These are phyloP conservation scores for Papilio dardanus DNA, from an alignment of 1,140 invertebrate genomes.

Conservation along the genomic window DNA sequence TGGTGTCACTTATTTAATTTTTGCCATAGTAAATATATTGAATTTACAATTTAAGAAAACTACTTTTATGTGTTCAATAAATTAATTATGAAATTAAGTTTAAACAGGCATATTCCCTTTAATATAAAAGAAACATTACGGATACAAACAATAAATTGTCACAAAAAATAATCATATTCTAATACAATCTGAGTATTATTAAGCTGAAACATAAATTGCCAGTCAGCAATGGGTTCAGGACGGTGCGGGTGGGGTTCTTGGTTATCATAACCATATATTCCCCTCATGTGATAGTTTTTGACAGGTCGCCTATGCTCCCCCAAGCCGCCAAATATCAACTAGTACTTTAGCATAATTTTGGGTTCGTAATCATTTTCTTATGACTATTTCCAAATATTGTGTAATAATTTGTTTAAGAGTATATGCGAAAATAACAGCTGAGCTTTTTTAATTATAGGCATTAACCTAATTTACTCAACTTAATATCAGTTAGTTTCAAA, in stretches of 20 bases:
- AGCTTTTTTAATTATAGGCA: too few species aligned
- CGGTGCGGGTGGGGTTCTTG: conserved; percentile 37
- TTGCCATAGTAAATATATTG: too few species aligned
- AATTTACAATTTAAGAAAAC: background rate
- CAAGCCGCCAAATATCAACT: conserved; percentile 47
- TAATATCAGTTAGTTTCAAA: too few species aligned
- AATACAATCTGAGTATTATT: conserved; percentile 32
- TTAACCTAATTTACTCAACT: too few species aligned
- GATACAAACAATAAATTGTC: background rate
- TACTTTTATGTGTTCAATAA: too few species aligned
- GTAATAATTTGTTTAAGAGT: background rate
- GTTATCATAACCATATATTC: conserved; percentile 69
- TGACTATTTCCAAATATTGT: background rate
- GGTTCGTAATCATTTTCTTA: background rate
- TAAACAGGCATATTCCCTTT: background rate
- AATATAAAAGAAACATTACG: background rate
- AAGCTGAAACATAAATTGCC: conserved; percentile 32
- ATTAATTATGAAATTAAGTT: background rate
- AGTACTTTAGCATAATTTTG: conserved; percentile 16
- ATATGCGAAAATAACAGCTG: background rate
- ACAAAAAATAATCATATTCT: conserved; percentile 26
- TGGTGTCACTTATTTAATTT: too few species aligned
- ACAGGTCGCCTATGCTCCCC: conserved; percentile 71
- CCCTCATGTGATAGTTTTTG: conserved; percentile 63
- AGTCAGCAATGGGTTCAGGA: conserved; percentile 7